These are phyloP conservation scores for Chascanopsetta lugubris DNA, from an alignment of 2,113 vertebrate species.

Conservation along the genomic window DNA sequence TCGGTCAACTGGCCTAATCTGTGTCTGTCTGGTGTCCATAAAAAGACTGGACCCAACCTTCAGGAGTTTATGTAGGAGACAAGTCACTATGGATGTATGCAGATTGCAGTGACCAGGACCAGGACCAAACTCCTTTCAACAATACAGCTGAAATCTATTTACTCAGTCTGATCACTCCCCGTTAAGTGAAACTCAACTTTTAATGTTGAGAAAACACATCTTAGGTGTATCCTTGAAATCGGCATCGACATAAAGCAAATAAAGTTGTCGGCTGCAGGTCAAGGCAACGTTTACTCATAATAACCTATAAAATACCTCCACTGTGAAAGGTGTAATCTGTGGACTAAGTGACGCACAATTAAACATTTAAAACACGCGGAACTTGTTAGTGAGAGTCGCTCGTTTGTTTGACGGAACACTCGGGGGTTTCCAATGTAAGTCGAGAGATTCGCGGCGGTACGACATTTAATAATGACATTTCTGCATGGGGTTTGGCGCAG, in stretches of 20 bases:
- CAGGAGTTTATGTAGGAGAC: constrained; percentile 21
- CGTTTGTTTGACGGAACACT: too few relatives aligned
- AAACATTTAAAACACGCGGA: not conserved
- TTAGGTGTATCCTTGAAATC: not conserved
- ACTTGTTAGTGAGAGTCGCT: not conserved
- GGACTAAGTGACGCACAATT: not conserved
- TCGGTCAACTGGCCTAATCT: constrained; percentile 37
- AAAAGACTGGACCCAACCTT: constrained; percentile 39
- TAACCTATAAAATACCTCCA: not conserved
- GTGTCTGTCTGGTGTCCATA: constrained; percentile 50
- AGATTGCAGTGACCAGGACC: too few relatives aligned
- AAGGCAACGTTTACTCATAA: not conserved
- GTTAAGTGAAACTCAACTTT: not conserved
- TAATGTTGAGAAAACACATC: not conserved
- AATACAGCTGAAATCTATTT: too few relatives aligned
- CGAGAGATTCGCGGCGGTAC: accelerated
- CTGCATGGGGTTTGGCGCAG: not conserved
- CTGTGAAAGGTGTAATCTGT: too few relatives aligned
- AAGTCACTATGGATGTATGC: too few relatives aligned
- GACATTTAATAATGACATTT: not conserved
- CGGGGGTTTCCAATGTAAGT: accelerated
- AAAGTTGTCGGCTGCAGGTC: not conserved
- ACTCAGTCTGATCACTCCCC: not conserved
- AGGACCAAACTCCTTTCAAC: too few relatives aligned
- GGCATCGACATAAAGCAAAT: not conserved